phyloP scores from a whole-genome alignment of 2,888 invertebrate genomes.

The Brassicogethes aeneus region DNA sequence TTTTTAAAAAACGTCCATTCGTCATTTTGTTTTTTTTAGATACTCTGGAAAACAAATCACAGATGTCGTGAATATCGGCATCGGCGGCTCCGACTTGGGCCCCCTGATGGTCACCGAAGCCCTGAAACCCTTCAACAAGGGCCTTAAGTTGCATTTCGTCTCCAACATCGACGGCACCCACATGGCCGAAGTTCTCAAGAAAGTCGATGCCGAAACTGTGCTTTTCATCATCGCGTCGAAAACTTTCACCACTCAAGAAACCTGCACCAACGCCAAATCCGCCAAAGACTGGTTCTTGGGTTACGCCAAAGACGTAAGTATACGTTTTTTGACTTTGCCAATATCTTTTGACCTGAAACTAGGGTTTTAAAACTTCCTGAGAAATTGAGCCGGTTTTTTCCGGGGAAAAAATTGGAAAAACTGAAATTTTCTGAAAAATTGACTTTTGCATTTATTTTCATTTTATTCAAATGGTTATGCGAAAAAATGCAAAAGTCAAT shows the following conservation, averaged over 20 bases:
- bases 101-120: slow-evolving; percentile 99
- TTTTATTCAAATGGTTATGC: no score
- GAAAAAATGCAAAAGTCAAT: no score
- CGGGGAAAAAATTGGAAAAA: no score
- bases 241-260: slow-evolving; percentile 98
- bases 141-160: slow-evolving; percentile 88
- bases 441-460: no score
- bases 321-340: no score
- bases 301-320: slow-evolving; percentile 75
- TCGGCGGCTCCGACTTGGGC: slow-evolving; percentile 98
- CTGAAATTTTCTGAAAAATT: no score
- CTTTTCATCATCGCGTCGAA: slow-evolving; percentile 99
- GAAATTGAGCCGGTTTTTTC: background rate
- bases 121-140: slow-evolving; percentile 80
- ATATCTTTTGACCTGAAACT: background rate
- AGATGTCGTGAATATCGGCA: slow-evolving; percentile 98
- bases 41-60: slow-evolving; percentile 91
- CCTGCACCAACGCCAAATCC: slow-evolving; percentile 96
- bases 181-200: slow-evolving; percentile 85
- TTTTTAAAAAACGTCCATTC: no score
- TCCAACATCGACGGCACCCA: slow-evolving; percentile 99
- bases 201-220: slow-evolving; percentile 84
- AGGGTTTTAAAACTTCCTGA: slow-evolving; percentile 1
- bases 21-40: slow-evolving; percentile 34
- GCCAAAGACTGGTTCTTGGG: slow-evolving; percentile 95